These are phyloP conservation scores for Seira musarum DNA, from an alignment of 2,888 invertebrate genomes.

Conservation along the genomic window DNA sequence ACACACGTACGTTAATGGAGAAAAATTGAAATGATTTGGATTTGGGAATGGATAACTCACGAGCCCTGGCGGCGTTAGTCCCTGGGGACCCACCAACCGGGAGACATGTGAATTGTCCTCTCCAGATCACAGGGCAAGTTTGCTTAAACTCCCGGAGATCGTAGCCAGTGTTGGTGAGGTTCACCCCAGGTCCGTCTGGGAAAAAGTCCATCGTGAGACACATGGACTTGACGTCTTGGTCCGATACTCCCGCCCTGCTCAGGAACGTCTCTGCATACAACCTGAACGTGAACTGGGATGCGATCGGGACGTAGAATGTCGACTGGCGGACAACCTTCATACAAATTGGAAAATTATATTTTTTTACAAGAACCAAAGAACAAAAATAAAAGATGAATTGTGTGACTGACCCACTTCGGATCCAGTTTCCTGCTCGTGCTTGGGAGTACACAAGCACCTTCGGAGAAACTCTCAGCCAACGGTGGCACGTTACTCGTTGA, in stretches of 20 bases:
- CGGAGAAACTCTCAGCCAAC: slow-evolving; percentile 35
- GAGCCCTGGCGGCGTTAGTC: slow-evolving; percentile 28
- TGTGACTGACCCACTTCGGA: slow-evolving; percentile 35
- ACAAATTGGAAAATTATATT: neutral
- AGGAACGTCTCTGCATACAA: slow-evolving; percentile 42
- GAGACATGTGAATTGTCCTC: slow-evolving; percentile 28
- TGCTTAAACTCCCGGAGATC: slow-evolving; percentile 40
- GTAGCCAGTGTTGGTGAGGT: slow-evolving; percentile 33
- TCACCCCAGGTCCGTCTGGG: slow-evolving; percentile 26
- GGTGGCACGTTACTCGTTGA: slow-evolving; percentile 18
- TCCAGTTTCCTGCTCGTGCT: slow-evolving; percentile 10
- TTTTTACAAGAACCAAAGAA: too few relatives aligned
- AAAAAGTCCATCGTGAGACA: slow-evolving; percentile 39
- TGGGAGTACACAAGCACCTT: slow-evolving; percentile 34
- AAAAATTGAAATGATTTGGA: neutral
- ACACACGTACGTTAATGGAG: neutral
- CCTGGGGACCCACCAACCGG: slow-evolving; percentile 43
- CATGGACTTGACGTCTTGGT: slow-evolving; percentile 40
- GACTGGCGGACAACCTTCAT: slow-evolving; percentile 29
- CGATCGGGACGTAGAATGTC: slow-evolving; percentile 45
- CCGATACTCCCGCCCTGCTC: slow-evolving; percentile 20
- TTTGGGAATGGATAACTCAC: neutral
- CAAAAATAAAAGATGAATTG: neutral
- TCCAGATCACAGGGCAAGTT: slow-evolving; percentile 22
- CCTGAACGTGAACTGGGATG: slow-evolving; percentile 35